Base-by-base conservation (phyloP, 2,113 vertebrate genomes). In the Morone saxatilis region DNA sequence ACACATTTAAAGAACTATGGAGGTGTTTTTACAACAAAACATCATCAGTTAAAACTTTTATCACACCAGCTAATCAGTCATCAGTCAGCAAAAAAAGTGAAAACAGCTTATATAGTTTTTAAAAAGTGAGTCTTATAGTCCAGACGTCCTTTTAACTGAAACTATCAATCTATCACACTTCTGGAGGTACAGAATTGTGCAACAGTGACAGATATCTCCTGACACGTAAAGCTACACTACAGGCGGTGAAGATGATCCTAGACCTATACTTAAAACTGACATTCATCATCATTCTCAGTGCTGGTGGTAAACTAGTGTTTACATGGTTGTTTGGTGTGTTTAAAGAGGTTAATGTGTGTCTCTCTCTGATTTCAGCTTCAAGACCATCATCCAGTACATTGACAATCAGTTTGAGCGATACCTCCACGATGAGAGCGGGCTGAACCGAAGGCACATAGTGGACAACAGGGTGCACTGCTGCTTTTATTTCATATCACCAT, bases 401-500 rank as follows among this genome's bases (percentile, higher is more conserved):
- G 96, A 98, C 91, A 96, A 96, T 92, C 96, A 97, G 91, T 97
- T 96, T 94, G 96, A 97, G 77, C 92, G 96, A 12, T 97, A 97
- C 91, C 96, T 98, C 1, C 97, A 96, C 0, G 97, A 98, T 19
- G 96, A 98, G 92, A 96, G 96, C 0, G 97, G 97, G 1, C 92
- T 96, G 54, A 97, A 97, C 95, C 93, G 97, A 65, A 95, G 97
- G 76, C 97, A 97, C 91, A 97, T 97, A 22, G 96, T 97, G 81
- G 97, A 98, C 93, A 97, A 97, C 94, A 88, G 97, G 72, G 97
- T 97, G 25, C 97, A 97, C 72, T 96, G 97, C 94, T 97, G 96
- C 90, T 98, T 98, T 91, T 98, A 98, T 90, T 98, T 98, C 94
- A 97, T 98, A 86, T 98, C 97, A 50, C 97, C 97, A 11, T 97